These are phyloP conservation scores for Neodontobutis hainanensis DNA, from an alignment of 2,113 vertebrate species.

Conservation along the genomic window DNA sequence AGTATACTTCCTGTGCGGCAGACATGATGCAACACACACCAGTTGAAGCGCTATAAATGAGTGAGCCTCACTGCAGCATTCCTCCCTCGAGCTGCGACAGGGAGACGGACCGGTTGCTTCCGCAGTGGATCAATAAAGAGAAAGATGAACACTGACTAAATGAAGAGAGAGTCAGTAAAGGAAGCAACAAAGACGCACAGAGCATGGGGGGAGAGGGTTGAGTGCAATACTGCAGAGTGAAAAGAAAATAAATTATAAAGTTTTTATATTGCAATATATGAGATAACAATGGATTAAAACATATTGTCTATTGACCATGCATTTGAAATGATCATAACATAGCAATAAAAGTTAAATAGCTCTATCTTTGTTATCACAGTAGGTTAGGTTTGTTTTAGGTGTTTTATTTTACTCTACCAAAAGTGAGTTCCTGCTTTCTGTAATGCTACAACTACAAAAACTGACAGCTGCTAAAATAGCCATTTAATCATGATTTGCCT, in stretches of 20 bases:
- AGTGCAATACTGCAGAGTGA: background rate
- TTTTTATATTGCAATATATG: too few species aligned
- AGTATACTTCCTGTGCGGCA: conserved; percentile 14
- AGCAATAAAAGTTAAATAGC: too few species aligned
- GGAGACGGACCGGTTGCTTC: conserved; percentile 47
- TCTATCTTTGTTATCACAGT: too few species aligned
- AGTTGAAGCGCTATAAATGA: conserved; percentile 41
- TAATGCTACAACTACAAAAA: too few species aligned
- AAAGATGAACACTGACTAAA: conserved; percentile 36
- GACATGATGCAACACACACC: conserved; percentile 12
- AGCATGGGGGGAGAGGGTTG: background rate
- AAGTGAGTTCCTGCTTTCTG: too few species aligned
- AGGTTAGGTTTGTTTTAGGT: too few species aligned
- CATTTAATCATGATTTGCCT: background rate
- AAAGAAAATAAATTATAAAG: too few species aligned
- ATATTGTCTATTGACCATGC: too few species aligned
- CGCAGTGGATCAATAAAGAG: conserved; percentile 46
- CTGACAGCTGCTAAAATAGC: background rate
- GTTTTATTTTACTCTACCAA: too few species aligned
- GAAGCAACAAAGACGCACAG: conserved; percentile 6
- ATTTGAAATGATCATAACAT: too few species aligned
- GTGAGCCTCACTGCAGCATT: conserved; percentile 29
- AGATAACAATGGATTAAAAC: too few species aligned
- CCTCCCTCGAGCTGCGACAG: conserved; percentile 23
- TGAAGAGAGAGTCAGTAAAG: background rate